Evolutionary conservation across 2,797 vertebrate species (phyloP).

Genomic region (Perodicticus potto): DNA sequence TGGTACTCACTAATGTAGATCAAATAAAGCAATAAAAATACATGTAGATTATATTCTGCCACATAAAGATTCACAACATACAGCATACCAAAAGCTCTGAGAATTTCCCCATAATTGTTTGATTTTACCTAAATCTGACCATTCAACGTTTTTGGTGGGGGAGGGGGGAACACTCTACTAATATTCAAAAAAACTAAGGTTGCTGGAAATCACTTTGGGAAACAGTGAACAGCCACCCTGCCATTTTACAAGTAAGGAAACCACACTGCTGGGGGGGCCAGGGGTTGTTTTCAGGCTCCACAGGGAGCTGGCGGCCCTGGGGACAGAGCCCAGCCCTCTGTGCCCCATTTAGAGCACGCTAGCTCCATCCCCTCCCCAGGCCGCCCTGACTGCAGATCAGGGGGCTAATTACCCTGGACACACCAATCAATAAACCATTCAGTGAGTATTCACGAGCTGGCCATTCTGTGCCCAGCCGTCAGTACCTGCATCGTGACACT

Average conservation of each 20-base stretch:
- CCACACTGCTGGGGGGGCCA: neutral
- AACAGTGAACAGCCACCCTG: neutral
- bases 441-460: slow-evolving; percentile 56
- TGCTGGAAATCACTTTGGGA: neutral
- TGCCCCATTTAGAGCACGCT: neutral
- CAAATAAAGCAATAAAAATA: neutral
- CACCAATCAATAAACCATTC: slow-evolving; percentile 64
- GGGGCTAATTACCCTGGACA: slow-evolving; percentile 54
- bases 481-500: slow-evolving; percentile 22
- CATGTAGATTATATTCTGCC: neutral
- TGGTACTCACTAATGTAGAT: neutral
- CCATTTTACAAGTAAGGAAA: neutral
- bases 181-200: neutral
- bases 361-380: neutral
- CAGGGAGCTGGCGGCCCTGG: neutral
- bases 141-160: neutral
- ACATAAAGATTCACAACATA: neutral
- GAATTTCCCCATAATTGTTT: slow-evolving; percentile 6
- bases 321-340: neutral
- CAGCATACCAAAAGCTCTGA: neutral
- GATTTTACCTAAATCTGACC: neutral
- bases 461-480: neutral
- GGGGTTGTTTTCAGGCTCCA: neutral
- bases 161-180: neutral
- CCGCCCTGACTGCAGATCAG: slow-evolving; percentile 27